A percentile compares a stretch with the other conserved stretches of the same genome.
Evolutionary conservation across 2,888 invertebrate genomes (phyloP).

Genomic region (Caenorhabditis uteleia): DNA sequence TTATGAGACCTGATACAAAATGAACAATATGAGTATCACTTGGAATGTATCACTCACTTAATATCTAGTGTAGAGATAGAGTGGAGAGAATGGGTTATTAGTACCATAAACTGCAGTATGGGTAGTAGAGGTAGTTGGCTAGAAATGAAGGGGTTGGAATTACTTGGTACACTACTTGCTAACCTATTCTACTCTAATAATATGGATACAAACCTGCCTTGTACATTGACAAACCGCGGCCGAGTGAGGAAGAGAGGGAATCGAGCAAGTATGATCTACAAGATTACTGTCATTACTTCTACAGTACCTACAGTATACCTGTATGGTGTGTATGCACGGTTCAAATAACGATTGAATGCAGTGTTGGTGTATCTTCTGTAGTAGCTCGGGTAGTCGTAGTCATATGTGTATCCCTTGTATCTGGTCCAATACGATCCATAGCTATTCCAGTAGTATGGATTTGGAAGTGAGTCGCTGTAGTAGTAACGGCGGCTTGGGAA

Average conservation of each 20-base stretch:
- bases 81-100: slow-evolving; percentile 53
- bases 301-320: slow-evolving; percentile 33
- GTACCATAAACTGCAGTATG: slow-evolving; percentile 51
- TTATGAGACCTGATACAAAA: slow-evolving; percentile 48
- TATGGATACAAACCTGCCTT: slow-evolving; percentile 45
- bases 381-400: slow-evolving; percentile 61
- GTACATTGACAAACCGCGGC: slow-evolving; percentile 55
- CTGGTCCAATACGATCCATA: slow-evolving; percentile 62
- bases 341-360: slow-evolving; percentile 49
- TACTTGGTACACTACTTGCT: no score
- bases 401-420: slow-evolving; percentile 66
- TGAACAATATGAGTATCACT: background rate
- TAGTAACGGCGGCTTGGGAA: slow-evolving; percentile 45
- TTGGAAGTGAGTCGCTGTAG: slow-evolving; percentile 61
- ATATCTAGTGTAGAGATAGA: slow-evolving; percentile 48
- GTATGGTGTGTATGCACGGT: slow-evolving; percentile 53
- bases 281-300: no score
- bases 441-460: slow-evolving; percentile 62
- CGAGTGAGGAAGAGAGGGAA: slow-evolving; percentile 48
- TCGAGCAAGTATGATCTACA: slow-evolving; percentile 54
- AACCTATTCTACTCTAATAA: slow-evolving; percentile 28
- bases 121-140: slow-evolving; percentile 1
- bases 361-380: slow-evolving; percentile 54
- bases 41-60: slow-evolving; percentile 29
- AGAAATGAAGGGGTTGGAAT: no score